Conservation (phyloP, 2,888 invertebrate species). For the Sphaerophoria taeniata region DNA sequence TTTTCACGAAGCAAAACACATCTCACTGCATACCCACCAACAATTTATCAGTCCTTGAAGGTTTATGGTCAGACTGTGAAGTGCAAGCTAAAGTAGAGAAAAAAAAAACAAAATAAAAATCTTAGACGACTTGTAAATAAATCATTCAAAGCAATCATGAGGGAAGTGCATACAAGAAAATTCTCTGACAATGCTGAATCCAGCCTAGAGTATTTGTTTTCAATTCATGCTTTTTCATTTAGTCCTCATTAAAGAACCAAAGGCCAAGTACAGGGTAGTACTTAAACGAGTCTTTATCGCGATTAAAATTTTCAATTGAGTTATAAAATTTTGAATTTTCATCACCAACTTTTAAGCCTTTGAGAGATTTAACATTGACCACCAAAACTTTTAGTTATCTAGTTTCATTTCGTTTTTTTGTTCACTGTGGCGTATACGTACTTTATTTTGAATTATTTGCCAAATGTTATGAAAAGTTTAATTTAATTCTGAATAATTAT, state of each 20-base stretch:
- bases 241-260: conserved; percentile 23
- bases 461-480: too few species aligned
- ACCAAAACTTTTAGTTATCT: too few species aligned
- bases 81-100: background rate
- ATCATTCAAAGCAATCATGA: conserved; percentile 19
- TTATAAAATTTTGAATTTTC: too few species aligned
- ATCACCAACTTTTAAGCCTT: too few species aligned
- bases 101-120: background rate
- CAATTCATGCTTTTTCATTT: conserved; percentile 1
- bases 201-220: conserved; percentile 13
- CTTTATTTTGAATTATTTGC: conserved; percentile 9
- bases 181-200: background rate
- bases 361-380: too few species aligned
- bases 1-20: too few species aligned
- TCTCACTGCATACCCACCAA: too few species aligned
- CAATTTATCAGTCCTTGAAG: background rate
- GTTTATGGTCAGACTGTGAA: background rate
- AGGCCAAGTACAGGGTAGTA: conserved; percentile 14
- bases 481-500: too few species aligned
- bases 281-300: background rate
- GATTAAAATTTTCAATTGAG: too few species aligned
- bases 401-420: too few species aligned
- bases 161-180: background rate
- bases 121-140: conserved; percentile 16
- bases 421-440: conserved; percentile 46